phyloP scores from a whole-genome alignment of 2,113 vertebrate genomes.

The Channa maculata region DNA sequence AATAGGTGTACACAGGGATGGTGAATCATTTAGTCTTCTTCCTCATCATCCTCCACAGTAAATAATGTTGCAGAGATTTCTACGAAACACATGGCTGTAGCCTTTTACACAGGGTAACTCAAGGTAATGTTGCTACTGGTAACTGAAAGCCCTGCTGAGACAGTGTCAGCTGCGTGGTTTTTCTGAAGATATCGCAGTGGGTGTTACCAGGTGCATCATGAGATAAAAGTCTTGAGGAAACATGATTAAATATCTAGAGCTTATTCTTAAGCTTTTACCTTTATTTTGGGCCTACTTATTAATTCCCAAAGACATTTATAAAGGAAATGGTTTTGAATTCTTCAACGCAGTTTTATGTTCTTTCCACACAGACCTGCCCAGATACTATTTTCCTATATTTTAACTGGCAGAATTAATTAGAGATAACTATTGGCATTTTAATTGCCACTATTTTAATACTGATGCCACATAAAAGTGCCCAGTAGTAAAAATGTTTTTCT shows the following conservation, averaged over 20 bases:
- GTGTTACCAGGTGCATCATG: constrained; percentile 33
- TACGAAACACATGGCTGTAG: constrained; percentile 30
- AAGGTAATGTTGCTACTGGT: constrained; percentile 59
- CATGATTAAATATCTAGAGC: neutral
- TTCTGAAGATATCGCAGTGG: constrained; percentile 46
- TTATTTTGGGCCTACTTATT: neutral
- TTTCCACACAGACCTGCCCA: neutral
- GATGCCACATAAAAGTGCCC: too few relatives aligned
- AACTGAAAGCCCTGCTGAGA: constrained; percentile 28
- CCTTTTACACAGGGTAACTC: constrained; percentile 34
- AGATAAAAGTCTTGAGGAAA: constrained; percentile 37
- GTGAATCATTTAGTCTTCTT: constrained; percentile 22
- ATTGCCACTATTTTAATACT: too few relatives aligned
- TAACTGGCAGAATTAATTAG: neutral
- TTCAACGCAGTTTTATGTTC: neutral
- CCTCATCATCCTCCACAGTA: constrained; percentile 22
- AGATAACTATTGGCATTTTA: neutral
- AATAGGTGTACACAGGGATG: neutral
- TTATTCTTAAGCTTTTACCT: neutral
- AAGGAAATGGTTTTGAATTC: neutral
- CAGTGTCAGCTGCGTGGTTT: constrained; percentile 14
- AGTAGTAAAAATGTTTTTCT: too few relatives aligned
- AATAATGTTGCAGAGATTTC: constrained; percentile 22
- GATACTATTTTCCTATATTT: neutral
- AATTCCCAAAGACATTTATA: neutral